phyloP scores from a whole-genome alignment of 64 coral and sea anemone genomes.

The Montipora efflorescens region DNA sequence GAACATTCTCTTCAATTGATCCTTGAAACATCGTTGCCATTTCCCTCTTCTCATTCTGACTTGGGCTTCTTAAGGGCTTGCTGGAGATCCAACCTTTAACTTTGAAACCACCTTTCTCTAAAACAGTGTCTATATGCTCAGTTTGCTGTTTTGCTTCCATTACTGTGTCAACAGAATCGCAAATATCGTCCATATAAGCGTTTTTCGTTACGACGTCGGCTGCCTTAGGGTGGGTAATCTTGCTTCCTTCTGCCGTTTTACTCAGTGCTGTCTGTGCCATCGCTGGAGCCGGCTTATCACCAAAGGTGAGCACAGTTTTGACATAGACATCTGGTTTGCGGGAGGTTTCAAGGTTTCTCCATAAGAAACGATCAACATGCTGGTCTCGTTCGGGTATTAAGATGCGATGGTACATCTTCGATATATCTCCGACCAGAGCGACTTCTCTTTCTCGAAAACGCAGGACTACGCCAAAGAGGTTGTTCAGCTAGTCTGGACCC shows the following conservation, averaged over 20 bases:
- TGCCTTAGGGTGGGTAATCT: not conserved
- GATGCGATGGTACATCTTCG: conserved; percentile 69
- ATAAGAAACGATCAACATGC: conserved; percentile 60
- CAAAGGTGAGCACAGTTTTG: not conserved
- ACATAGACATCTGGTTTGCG: conserved; percentile 21
- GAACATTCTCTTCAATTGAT: conserved; percentile 3
- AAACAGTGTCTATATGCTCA: conserved; percentile 18
- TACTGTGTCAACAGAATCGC: not conserved
- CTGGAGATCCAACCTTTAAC: conserved; percentile 37
- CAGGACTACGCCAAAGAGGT: too few relatives aligned
- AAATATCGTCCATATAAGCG: conserved; percentile 29
- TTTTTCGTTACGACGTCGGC: not conserved
- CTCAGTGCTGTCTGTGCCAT: not conserved
- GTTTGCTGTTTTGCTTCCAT: not conserved
- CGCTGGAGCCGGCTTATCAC: not conserved
- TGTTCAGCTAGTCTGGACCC: too few relatives aligned
- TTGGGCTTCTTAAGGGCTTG: not conserved
- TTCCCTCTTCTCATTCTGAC: not conserved
- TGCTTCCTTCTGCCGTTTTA: not conserved
- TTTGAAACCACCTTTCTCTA: conserved; percentile 10
- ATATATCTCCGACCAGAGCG: conserved; percentile 12
- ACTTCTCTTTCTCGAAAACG: too few relatives aligned
- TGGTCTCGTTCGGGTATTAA: conserved; percentile 56
- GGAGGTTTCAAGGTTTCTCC: too few relatives aligned
- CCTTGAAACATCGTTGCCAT: not conserved